These are phyloP conservation scores for Cyprinodon brontotheroides DNA, from an alignment of 2,113 vertebrate species.

Conservation along the genomic window DNA sequence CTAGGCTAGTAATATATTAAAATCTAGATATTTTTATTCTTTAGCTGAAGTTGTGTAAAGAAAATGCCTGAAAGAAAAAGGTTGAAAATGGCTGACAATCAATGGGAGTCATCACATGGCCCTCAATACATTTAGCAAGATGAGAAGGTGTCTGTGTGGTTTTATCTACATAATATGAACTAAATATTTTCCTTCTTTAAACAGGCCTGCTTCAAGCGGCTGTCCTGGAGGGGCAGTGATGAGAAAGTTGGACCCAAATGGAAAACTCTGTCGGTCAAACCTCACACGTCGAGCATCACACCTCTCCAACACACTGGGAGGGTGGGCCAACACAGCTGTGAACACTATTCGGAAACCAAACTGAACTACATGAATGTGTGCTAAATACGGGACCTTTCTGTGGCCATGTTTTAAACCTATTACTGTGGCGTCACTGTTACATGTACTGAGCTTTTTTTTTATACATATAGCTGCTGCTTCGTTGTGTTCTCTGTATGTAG, in stretches of 20 bases:
- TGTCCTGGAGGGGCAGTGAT: conserved; percentile 44
- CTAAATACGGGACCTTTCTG: conserved; percentile 36
- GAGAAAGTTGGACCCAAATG: conserved; percentile 71
- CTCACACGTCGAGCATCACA: conserved; percentile 55
- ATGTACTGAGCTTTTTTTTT: conserved; percentile 31
- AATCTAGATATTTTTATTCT: no score
- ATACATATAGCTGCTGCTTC: conserved; percentile 20
- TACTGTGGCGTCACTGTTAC: conserved; percentile 38
- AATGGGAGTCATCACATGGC: no score
- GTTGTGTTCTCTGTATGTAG: conserved; percentile 4
- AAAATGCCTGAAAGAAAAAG: no score
- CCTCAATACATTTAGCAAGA: no score
- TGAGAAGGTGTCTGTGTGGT: not conserved
- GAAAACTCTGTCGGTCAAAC: conserved; percentile 72
- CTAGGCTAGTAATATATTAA: no score
- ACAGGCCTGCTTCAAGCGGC: conserved; percentile 32
- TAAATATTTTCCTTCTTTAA: not conserved
- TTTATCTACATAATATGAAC: not conserved
- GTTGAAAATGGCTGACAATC: no score
- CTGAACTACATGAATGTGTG: conserved; percentile 36
- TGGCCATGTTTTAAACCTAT: conserved; percentile 29
- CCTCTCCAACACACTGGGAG: conserved; percentile 58
- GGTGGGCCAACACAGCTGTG: conserved; percentile 63
- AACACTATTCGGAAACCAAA: conserved; percentile 63
- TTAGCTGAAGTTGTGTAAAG: no score